A percentile compares a stretch with the other conserved stretches of the same genome.
phyloP scores from a whole-genome alignment of 2,888 invertebrate species.

The Agrochola lychnidis region DNA sequence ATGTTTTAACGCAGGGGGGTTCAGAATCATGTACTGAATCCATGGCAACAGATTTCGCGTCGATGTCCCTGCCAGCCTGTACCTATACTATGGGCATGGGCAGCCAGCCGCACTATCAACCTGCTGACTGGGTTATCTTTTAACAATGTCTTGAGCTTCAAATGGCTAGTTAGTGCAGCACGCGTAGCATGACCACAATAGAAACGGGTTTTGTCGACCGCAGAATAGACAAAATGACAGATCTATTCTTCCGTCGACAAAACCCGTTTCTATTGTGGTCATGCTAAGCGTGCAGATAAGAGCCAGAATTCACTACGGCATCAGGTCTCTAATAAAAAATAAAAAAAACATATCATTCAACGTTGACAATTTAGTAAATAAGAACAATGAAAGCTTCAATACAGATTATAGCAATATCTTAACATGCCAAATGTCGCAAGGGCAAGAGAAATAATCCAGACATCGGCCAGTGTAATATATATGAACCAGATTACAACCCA shows the following conservation, averaged over 20 bases:
- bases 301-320: neutral
- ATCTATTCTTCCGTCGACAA: too few relatives aligned
- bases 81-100: too few relatives aligned
- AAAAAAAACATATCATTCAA: neutral
- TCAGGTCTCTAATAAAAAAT: neutral
- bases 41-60: too few relatives aligned
- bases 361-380: neutral
- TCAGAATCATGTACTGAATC: too few relatives aligned
- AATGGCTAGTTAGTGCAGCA: neutral
- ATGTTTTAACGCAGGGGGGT: too few relatives aligned
- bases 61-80: too few relatives aligned
- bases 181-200: too few relatives aligned
- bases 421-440: constrained; percentile 43
- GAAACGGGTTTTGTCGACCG: too few relatives aligned
- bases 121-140: neutral
- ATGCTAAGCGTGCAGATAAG: too few relatives aligned
- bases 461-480: constrained; percentile 17
- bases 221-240: too few relatives aligned
- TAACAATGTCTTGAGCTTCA: too few relatives aligned
- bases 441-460: constrained; percentile 53
- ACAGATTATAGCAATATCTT: neutral
- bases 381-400: neutral
- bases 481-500: constrained; percentile 39
- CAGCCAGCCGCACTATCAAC: neutral
- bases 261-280: too few relatives aligned